A percentile compares a stretch with the other conserved stretches of the same genome.
Conservation (phyloP, 2,113 vertebrate genomes). For the Dendropsophus ebraccatus region DNA sequence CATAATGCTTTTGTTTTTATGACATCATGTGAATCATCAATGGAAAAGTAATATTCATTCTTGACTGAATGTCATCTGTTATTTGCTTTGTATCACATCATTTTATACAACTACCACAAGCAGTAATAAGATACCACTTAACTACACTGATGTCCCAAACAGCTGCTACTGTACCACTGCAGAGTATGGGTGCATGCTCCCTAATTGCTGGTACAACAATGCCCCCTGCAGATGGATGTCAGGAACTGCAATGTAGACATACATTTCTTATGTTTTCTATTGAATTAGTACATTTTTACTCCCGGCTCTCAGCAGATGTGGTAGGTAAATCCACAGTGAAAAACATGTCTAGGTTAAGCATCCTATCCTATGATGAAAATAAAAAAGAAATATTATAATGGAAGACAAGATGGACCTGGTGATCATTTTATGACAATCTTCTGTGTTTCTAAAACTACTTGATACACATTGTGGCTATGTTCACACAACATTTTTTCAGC, state of each 20-base stretch:
- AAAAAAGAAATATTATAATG: too few species aligned
- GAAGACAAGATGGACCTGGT: too few species aligned
- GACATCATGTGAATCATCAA: slow-evolving; percentile 27
- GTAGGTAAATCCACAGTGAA: too few species aligned
- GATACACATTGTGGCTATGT: too few species aligned
- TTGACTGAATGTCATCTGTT: slow-evolving; percentile 40
- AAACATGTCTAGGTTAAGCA: too few species aligned
- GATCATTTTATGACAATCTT: too few species aligned
- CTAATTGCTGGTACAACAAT: slow-evolving; percentile 23
- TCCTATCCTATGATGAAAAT: too few species aligned
- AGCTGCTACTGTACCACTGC: slow-evolving; percentile 46
- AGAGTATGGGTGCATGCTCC: neutral
- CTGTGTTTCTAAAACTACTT: too few species aligned
- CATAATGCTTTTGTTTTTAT: slow-evolving; percentile 28
- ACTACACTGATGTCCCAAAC: slow-evolving; percentile 43
- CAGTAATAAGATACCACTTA: slow-evolving; percentile 41
- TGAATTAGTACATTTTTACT: too few species aligned
- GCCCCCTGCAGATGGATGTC: slow-evolving; percentile 16
- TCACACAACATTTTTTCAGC: too few species aligned
- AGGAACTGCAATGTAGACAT: neutral
- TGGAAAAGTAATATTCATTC: slow-evolving; percentile 46
- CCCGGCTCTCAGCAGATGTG: too few species aligned
- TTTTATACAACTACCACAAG: slow-evolving; percentile 49
- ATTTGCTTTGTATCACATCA: slow-evolving; percentile 47
- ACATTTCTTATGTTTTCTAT: too few species aligned